A percentile compares a stretch with the other conserved stretches of the same genome.
Conservation (phyloP, 2,113 vertebrate species). For the Balaenoptera acutorostrata region DNA sequence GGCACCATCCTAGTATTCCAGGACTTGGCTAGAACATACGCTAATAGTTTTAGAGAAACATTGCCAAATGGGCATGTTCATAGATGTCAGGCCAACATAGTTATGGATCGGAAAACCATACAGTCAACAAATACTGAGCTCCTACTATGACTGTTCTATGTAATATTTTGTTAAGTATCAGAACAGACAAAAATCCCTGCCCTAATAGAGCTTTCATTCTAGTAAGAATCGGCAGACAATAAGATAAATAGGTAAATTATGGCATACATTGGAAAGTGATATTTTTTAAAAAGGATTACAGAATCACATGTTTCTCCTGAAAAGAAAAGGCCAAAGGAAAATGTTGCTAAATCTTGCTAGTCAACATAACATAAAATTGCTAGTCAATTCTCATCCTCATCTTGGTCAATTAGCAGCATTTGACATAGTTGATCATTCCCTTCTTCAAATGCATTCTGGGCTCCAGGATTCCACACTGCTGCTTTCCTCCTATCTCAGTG, state of each 20-base stretch:
- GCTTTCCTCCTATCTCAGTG: background rate
- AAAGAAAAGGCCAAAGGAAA: conserved; percentile 17
- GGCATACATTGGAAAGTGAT: background rate
- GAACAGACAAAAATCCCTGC: background rate
- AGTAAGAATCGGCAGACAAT: background rate
- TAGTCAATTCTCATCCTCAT: background rate
- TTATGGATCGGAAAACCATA: background rate
- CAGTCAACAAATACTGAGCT: background rate
- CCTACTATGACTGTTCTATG: background rate
- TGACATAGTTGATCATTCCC: background rate
- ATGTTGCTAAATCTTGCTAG: background rate
- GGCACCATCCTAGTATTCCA: background rate
- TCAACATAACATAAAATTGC: background rate
- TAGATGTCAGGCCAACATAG: background rate
- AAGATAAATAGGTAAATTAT: background rate
- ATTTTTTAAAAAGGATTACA: background rate
- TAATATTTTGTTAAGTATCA: background rate
- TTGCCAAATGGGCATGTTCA: background rate
- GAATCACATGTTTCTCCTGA: background rate
- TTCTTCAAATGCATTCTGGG: background rate
- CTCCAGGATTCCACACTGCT: background rate
- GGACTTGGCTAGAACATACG: background rate
- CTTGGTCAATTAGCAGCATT: background rate
- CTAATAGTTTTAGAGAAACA: background rate
- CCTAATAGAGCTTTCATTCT: background rate